Base-by-base conservation (phyloP, 1,140 invertebrate species). In the Lineus longissimus region DNA sequence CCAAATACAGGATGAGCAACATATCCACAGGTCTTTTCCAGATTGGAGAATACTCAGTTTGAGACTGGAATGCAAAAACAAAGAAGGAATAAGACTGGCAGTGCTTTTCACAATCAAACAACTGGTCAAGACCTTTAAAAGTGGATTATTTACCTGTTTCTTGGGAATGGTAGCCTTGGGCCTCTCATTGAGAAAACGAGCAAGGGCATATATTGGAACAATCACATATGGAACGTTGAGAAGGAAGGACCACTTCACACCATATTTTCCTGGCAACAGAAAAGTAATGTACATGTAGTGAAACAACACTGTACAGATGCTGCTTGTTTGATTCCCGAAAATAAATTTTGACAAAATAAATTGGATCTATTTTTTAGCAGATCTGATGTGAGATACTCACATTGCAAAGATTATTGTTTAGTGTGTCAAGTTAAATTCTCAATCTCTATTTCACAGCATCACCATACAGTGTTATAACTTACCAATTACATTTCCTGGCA, bases 401-500 rank as follows among this genome's bases (percentile, higher is more conserved):
- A n/a, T 43, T 13, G n/a, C 41, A 43, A 13, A 43, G n/a, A 43
- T 13, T 43, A n/a, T 43, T n/a, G n/a, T n/a, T n/a, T n/a, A n/a
- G n/a, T n/a, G n/a, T n/a, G n/a, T n/a, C n/a, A n/a, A n/a, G n/a
- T n/a, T n/a, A 56, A 56, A 17, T 56, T 22, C 27, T 17, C n/a
- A 56, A 23, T 25, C 36, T 15, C 57, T 33, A 62, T 2, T 58
- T 58, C 1, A 58, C 15, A 45, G 1, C 17, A 55, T 22, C 17
- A n/a, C 15, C 13, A 54, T 17, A 47, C 30, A 60, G 22, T 11
- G 27, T 43, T 55, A 60, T 17, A 30, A 23, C 47, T 70, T 66
- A 79, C 77, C 76, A 57, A 68, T 64, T 0, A 75, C 25, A 57
- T 62, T 70, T 40, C 74, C 78, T 43, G 69, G 67, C 25, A 80